Evolutionary conservation across 2,113 vertebrate genomes (phyloP).

Genomic region (Aythya baeri): DNA sequence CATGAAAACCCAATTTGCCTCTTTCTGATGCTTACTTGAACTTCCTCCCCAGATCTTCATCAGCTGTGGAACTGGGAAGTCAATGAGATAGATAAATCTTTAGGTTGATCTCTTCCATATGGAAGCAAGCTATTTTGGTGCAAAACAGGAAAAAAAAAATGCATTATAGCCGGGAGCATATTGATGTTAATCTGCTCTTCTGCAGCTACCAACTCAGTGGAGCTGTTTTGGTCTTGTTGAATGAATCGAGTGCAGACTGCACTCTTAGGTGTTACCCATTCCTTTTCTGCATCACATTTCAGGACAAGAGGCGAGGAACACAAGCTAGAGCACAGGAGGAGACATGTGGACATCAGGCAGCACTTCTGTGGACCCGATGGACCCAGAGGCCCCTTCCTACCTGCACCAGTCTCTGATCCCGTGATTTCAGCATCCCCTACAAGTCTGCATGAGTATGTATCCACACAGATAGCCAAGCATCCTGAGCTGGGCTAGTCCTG

Average conservation of each 20-base stretch:
- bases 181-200: neutral
- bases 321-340: neutral
- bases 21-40: neutral
- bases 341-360: neutral
- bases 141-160: neutral
- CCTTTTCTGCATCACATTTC: neutral
- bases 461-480: neutral
- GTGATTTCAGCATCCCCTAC: neutral
- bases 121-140: constrained; percentile 4
- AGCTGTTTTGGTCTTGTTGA: neutral
- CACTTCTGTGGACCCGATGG: neutral
- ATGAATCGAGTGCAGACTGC: neutral
- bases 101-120: constrained; percentile 28
- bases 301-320: neutral
- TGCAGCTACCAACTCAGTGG: neutral
- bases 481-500: neutral
- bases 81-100: constrained; percentile 27
- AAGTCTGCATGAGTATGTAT: neutral
- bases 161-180: neutral
- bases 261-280: rapidly evolving
- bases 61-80: constrained; percentile 28
- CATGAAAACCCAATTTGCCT: constrained; percentile 54
- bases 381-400: neutral
- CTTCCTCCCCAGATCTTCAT: neutral
- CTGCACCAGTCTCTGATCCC: neutral